These are phyloP conservation scores for Cactoblastis cactorum DNA, from an alignment of 2,888 invertebrate species.

Conservation along the genomic window DNA sequence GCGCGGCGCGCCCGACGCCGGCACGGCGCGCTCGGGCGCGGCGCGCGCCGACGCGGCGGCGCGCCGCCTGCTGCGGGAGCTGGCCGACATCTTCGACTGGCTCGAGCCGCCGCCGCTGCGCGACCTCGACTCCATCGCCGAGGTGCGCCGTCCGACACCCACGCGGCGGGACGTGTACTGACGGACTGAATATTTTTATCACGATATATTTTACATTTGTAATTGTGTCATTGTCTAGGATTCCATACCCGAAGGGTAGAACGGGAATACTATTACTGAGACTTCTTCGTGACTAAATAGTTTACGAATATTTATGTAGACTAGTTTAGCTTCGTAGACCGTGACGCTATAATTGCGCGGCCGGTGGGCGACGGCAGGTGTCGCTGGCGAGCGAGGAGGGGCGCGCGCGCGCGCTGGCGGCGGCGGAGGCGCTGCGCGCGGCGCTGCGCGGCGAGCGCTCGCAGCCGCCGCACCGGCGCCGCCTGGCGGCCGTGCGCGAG, in stretches of 20 bases:
- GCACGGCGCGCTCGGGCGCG: constrained; percentile 53
- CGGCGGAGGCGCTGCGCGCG: constrained; percentile 37
- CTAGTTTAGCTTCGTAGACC: no score
- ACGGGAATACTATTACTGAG: no score
- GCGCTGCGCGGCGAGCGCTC: constrained; percentile 34
- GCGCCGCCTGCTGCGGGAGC: constrained; percentile 86
- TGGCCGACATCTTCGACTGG: constrained; percentile 79
- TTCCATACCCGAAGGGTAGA: no score
- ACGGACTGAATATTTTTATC: no score
- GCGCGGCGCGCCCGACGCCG: constrained; percentile 29
- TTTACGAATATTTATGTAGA: no score
- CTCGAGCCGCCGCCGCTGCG: constrained; percentile 56
- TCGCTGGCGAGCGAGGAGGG: constrained; percentile 47
- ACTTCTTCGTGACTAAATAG: no score
- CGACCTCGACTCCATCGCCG: constrained; percentile 50
- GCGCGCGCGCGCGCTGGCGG: constrained; percentile 49
- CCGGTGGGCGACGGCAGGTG: no score
- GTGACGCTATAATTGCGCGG: no score
- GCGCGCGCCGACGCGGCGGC: constrained; percentile 88
- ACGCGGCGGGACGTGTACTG: no score
- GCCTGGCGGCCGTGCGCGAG: constrained; percentile 53
- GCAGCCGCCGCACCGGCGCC: constrained; percentile 37
- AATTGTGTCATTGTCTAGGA: no score
- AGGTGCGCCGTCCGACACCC: no score
- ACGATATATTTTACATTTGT: no score